Conservation (phyloP, 2,888 invertebrate species). For the Euphydryas editha region DNA sequence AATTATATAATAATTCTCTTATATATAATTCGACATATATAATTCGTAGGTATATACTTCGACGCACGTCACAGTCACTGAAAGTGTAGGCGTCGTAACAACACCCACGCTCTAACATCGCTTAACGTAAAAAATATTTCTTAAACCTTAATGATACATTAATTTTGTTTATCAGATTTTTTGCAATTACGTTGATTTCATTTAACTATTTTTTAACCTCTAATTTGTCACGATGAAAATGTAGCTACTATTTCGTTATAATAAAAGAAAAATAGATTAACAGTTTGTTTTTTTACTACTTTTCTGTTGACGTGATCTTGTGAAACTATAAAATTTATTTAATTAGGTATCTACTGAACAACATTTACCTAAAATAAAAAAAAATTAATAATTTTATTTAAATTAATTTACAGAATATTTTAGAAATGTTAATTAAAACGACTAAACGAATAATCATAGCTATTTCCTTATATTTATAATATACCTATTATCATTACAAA, state of each 20-base stretch:
- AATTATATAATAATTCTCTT: neutral
- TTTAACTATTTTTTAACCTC: no score
- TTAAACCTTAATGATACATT: neutral
- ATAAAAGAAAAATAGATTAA: no score
- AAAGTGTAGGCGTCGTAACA: conserved; percentile 9
- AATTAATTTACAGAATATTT: no score
- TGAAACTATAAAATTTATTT: no score
- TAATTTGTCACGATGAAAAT: no score
- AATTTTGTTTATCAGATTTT: neutral
- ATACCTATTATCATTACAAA: neutral
- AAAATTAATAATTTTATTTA: no score
- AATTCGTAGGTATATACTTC: neutral
- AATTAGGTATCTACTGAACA: no score
- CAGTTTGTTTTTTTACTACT: no score
- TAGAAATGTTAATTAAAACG: no score
- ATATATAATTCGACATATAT: neutral
- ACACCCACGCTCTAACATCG: neutral
- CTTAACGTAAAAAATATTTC: conserved; percentile 1
- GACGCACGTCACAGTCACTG: conserved; percentile 4
- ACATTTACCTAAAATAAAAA: no score
- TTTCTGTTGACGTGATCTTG: no score
- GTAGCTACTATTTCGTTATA: no score
- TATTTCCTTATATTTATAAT: neutral
- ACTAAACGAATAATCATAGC: neutral
- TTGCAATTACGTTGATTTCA: neutral